Percentiles rank a stretch among this genome's conserved stretches.
Conservation (phyloP, 64 coral and sea anemone genomes). For the Catalaphyllia jardinei region DNA sequence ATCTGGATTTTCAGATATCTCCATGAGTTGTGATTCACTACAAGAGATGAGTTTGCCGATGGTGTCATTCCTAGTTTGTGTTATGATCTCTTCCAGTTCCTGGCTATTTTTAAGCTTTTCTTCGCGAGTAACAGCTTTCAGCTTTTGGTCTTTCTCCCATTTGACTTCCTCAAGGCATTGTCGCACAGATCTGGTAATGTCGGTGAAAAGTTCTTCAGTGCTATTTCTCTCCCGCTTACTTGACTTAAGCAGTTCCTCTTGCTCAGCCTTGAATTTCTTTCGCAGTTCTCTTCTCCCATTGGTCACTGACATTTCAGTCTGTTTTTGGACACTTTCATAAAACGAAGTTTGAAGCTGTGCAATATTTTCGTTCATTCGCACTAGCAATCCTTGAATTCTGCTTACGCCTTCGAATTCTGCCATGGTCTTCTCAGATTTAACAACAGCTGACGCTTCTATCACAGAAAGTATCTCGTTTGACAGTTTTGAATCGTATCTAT, state of each 20-base stretch:
- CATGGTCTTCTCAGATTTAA: neutral
- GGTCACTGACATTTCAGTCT: neutral
- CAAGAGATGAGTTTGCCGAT: neutral
- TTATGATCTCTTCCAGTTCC: neutral
- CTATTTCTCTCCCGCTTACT: neutral
- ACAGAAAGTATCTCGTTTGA: neutral
- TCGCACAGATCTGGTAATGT: neutral
- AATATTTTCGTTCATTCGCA: constrained; percentile 1
- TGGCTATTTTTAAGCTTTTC: neutral
- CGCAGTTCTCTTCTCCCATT: neutral
- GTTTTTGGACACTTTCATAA: constrained; percentile 6
- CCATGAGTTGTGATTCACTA: neutral
- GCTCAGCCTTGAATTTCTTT: neutral
- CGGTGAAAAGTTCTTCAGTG: neutral
- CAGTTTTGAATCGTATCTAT: neutral
- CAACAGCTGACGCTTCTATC: neutral
- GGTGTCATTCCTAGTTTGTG: neutral
- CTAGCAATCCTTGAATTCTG: neutral
- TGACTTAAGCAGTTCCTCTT: neutral
- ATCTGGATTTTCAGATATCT: neutral
- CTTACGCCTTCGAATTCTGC: neutral
- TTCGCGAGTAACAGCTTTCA: neutral
- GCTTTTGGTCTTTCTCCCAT: neutral
- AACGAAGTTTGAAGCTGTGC: constrained; percentile 1
- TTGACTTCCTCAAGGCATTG: neutral